Evolutionary conservation across 2,888 invertebrate species (phyloP).

Genomic region (Stenodema calcarata): DNA sequence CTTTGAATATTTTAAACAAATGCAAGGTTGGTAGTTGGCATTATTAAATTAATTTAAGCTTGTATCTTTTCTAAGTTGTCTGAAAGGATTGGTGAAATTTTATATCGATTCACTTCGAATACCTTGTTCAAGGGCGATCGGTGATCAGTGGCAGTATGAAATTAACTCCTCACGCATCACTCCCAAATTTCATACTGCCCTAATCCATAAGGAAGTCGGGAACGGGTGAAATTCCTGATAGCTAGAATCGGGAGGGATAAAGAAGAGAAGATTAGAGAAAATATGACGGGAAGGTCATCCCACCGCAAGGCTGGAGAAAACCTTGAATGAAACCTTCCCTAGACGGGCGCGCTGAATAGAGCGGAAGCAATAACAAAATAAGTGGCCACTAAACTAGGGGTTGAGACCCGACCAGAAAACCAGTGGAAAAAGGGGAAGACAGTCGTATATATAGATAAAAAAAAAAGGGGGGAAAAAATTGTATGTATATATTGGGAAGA

Average conservation of each 20-base stretch:
- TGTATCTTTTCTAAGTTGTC: too few species aligned
- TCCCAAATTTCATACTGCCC: neutral
- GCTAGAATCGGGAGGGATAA: neutral
- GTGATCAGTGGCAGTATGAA: too few species aligned
- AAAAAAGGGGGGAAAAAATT: neutral
- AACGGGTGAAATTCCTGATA: neutral
- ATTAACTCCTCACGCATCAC: too few species aligned
- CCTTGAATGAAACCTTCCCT: neutral
- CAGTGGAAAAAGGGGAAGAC: neutral
- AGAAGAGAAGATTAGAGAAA: neutral
- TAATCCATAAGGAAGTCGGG: neutral
- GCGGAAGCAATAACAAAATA: constrained; percentile 44
- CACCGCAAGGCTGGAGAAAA: neutral
- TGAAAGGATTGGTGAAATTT: too few species aligned
- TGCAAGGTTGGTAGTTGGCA: too few species aligned
- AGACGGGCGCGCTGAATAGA: constrained; percentile 1
- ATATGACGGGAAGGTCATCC: neutral
- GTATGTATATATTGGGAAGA: constrained; percentile 7
- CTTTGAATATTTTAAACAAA: too few species aligned
- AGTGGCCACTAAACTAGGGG: constrained; percentile 40
- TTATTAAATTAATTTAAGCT: too few species aligned
- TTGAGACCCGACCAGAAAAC: constrained; percentile 2
- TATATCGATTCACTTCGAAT: too few species aligned
- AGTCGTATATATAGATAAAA: neutral
- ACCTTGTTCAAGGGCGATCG: too few species aligned